Evolutionary conservation across 1,140 invertebrate species (phyloP), one percentile per base, ranked within the genome.

Genomic region (Ceratina calcarata): DNA sequence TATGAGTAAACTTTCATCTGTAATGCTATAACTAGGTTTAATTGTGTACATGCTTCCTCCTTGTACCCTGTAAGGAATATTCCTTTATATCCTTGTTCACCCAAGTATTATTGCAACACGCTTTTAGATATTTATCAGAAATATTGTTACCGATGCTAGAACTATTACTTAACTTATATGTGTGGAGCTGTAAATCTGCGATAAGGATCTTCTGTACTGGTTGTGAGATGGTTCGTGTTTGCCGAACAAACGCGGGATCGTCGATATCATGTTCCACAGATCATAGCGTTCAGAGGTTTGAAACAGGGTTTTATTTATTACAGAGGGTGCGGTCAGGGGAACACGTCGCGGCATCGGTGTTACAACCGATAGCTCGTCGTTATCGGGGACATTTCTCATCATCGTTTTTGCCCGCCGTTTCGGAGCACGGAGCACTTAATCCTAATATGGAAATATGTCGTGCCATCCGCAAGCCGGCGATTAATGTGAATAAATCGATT

Each of bases 401-500:
- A 45, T 45, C 51, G 64, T 75, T 75, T 75, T 75, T 51, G 22
- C 20, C 37, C 64, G 72, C 68, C 20, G 53, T 6, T 65, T 18
- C 20, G 10, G 18, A 18, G n/a, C 16, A 6, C 13, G n/a, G 15
- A 51, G 71, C 72, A 80, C 78, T 80, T 75, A 67, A 75, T 80
- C 57, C 78, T 75, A 75, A 80, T 80, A 80, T 75, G 79, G 60
- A 77, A 75, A 81, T 77, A 77, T 70, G 73, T 77, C 74, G 74
- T 15, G 66, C 6, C 15, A 65, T 69, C 73, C 74, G 53, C 79
- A 58, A 69, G 61, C 60, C 67, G 83, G 72, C 78, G 81, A 85
- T 85, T 85, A 84, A 79, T 71, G 66, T 60, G 69, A 78, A 78
- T 72, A 71, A 85, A 85, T 86, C 79, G 83, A 82, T 85, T 85